Evolutionary conservation across 2,113 vertebrate genomes (phyloP).

Genomic region (Eulacestoma nigropectus): DNA sequence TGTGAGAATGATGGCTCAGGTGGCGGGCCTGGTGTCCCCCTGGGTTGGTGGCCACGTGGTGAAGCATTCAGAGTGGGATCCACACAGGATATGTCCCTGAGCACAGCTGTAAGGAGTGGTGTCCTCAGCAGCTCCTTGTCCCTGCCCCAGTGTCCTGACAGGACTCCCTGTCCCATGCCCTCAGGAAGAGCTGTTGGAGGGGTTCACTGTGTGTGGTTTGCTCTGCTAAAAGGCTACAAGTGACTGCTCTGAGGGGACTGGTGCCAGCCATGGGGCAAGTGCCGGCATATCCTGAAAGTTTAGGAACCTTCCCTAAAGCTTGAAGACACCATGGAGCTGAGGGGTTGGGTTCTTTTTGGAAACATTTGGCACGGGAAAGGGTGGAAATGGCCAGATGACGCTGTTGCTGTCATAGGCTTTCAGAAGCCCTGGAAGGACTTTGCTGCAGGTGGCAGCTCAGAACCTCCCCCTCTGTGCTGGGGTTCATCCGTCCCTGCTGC

Average conservation of each 20-base stretch:
- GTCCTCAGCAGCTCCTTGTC: not conserved
- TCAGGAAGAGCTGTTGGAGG: not conserved
- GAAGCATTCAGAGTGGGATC: not conserved
- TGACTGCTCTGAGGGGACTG: not conserved
- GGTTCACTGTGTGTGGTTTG: not conserved
- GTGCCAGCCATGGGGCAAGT: not conserved
- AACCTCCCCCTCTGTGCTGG: not conserved
- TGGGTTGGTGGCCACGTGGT: fast-evolving
- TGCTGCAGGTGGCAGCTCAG: not conserved
- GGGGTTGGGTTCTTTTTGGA: not conserved
- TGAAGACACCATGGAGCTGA: not conserved
- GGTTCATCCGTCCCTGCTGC: not conserved
- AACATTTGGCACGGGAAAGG: not conserved
- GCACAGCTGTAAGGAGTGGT: not conserved
- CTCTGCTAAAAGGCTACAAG: not conserved
- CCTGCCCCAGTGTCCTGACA: not conserved
- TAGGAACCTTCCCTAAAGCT: not conserved
- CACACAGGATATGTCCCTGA: not conserved
- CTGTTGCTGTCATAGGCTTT: not conserved
- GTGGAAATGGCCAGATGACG: not conserved
- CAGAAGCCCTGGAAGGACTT: not conserved
- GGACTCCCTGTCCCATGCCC: fast-evolving
- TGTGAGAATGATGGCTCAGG: no score
- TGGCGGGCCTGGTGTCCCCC: fast-evolving
- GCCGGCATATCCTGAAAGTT: not conserved